Evolutionary conservation across 2,113 vertebrate genomes (phyloP).

Genomic region (Haemorhous mexicanus): DNA sequence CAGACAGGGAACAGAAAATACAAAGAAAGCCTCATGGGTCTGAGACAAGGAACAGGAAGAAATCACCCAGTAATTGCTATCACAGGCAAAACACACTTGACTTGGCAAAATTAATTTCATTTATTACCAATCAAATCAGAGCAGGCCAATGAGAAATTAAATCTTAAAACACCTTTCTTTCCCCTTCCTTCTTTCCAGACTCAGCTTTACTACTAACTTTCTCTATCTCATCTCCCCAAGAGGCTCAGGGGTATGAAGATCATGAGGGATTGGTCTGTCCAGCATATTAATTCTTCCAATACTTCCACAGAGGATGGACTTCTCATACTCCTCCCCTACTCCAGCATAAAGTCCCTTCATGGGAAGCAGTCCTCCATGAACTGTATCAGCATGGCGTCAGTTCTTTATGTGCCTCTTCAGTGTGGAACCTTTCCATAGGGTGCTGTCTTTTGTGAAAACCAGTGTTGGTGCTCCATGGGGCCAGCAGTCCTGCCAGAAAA

Average conservation of each 20-base stretch:
- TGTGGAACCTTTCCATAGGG: neutral
- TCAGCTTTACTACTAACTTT: neutral
- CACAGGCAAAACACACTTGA: neutral
- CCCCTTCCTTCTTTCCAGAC: neutral
- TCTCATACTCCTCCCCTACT: neutral
- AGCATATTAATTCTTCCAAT: neutral
- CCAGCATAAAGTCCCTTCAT: neutral
- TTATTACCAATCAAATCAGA: neutral
- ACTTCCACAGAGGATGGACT: neutral
- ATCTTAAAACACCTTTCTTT: neutral
- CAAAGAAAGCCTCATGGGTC: rapidly evolving
- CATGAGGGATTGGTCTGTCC: neutral
- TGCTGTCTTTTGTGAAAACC: neutral
- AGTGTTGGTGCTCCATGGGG: rapidly evolving
- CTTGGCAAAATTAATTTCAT: neutral
- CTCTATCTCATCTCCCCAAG: rapidly evolving
- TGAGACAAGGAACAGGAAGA: neutral
- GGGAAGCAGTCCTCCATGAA: neutral
- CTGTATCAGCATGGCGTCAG: neutral
- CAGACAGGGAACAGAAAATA: neutral
- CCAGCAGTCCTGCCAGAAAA: neutral
- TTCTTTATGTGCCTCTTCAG: neutral
- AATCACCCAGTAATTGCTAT: neutral
- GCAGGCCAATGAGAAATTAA: neutral
- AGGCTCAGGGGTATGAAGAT: neutral